phyloP scores from a whole-genome alignment of 1,140 invertebrate genomes.

The Ctenoplectra terminalis region DNA sequence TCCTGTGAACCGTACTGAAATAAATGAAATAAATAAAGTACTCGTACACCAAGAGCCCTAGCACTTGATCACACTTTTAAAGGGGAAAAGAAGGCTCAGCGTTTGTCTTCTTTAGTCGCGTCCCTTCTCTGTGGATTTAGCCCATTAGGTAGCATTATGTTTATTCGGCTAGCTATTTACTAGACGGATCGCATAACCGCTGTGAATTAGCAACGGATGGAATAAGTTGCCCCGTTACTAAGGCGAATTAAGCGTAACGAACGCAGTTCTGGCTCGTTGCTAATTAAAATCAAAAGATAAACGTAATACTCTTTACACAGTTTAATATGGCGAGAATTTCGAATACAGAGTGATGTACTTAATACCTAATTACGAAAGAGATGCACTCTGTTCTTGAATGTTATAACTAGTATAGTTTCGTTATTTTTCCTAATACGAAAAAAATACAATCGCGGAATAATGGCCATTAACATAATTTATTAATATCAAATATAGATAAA shows the following conservation, averaged over 20 bases:
- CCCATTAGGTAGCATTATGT: slow-evolving; percentile 46
- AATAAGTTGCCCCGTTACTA: slow-evolving; percentile 6
- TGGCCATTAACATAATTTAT: no score
- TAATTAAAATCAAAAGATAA: slow-evolving; percentile 37
- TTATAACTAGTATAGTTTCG: no score
- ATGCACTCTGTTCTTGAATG: no score
- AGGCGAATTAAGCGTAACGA: slow-evolving; percentile 14
- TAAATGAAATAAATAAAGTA: no score
- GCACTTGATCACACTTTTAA: no score
- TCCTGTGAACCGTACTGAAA: no score
- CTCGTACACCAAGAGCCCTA: no score
- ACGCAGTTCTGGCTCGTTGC: not conserved
- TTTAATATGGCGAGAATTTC: not conserved
- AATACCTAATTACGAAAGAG: no score
- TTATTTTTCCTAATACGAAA: no score
- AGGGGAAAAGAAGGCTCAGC: slow-evolving; percentile 25
- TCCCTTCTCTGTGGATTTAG: slow-evolving; percentile 27
- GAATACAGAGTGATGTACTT: no score
- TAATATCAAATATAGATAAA: no score
- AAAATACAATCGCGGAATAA: no score
- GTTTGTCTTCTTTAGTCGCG: slow-evolving; percentile 53
- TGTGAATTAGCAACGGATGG: not conserved
- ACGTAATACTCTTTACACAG: not conserved
- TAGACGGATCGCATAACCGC: slow-evolving; percentile 10
- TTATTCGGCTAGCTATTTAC: slow-evolving; percentile 25